Evolutionary conservation across 1,140 invertebrate genomes (phyloP), one percentile per base, ranked within the genome.

Genomic region (Tetramorium simillimum): DNA sequence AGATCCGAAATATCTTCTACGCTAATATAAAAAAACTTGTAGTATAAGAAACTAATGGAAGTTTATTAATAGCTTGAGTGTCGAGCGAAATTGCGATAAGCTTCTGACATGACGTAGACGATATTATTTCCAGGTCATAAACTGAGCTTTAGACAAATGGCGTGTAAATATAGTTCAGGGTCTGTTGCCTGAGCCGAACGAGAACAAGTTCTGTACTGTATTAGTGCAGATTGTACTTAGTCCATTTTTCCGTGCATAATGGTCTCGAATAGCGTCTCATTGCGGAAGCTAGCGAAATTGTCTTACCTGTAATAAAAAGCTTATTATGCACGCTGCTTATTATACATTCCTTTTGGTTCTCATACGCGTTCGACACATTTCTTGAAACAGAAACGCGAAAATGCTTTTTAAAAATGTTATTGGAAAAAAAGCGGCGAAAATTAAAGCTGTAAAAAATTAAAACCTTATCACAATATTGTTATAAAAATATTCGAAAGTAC

Each of bases 81-180:
- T 62, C 16, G 40, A 65, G 60, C 28, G 6, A 14, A 65, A 63
- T 58, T 43, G 40, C 40, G 37, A 77, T 75, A 77, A 63, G 21
- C 56, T 10, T 28, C 9, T 43, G 21, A 21, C 37, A 60, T 37
- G 21, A 77, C 51, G 24, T 43, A 28, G 60, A 77, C 33, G 21
- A 18, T 56, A 65, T 78, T 69, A 80, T 40, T 51, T 69, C 28
- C 43, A 37, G 43, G 28, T 40, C 60, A 33, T 60, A 43, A 76
- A 76, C n/a, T 60, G 53, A 60, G 16, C 37, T 72, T 69, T 53
- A 80, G 28, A 67, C 14, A 80, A 78, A 78, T 33, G 43, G 37
- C 33, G n/a, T 18, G n/a, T 53, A 53, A 69, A 80, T 80, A 67
- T 65, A 80, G 28, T 69, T 77, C 53, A 77, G 53, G 40, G 56